Base-by-base conservation (phyloP, 2,113 vertebrate species). In the Indri indri region DNA sequence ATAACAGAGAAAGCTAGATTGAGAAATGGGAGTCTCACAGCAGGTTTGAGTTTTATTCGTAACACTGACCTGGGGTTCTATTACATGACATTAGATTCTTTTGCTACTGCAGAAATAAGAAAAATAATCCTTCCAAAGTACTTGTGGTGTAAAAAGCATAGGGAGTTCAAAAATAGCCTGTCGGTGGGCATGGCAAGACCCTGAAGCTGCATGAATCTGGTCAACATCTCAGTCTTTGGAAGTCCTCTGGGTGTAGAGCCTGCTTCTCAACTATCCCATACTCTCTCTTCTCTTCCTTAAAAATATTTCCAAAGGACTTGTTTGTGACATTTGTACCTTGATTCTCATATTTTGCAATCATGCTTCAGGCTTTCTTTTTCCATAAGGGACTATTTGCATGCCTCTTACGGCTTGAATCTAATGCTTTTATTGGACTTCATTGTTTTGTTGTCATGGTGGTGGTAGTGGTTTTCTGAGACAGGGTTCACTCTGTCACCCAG, bases 11-110 rank as follows among this genome's bases (percentile, higher is more conserved):
- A 82, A 74, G 2, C 40, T 61, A 45, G 22, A 89, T 18, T 40
- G 42, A 93, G 82, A 93, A 82, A 88, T 22, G 47, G 27, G 59
- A 82, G 59, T 80, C 80, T 88, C 25, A 7, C 13, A 70, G 82
- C 45, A 74, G 50, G 30, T 77, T 97, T 94, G 81, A 13, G 30
- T 94, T 98, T 97, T 97, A 96, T 97, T 97, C 94, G 42, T 96
- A 88, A 84, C 0, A 0, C 88, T 96, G 59, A 81, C 61, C 79
- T 88, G 65, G 10, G 37, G 27, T 63, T 70, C 59, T 81, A 16
- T 85, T 74, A 76, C 9, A 76, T 34, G 52, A 79, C 30, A 30
- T 74, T 83, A 59, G 70, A 88, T 83, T 95, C 14, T 94, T 92
- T 61, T 97, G 10, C 12, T 97, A 57, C 70, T 90, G 25, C 50